phyloP scores from a whole-genome alignment of 92 coral and sea anemone species.

The Epizoanthus fatuus region DNA sequence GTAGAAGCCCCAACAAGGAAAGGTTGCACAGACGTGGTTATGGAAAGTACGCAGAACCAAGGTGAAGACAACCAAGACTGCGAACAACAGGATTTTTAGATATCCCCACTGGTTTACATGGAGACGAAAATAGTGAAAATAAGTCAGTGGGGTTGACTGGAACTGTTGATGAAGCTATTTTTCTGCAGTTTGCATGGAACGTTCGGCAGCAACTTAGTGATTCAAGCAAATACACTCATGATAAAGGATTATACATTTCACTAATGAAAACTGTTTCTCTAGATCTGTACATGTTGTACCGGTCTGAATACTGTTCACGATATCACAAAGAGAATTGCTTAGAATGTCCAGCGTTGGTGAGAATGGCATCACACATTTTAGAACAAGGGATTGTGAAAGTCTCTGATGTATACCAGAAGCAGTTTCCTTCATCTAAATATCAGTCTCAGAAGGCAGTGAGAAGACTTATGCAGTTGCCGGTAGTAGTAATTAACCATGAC shows the following conservation, averaged over 20 bases:
- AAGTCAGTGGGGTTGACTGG: constrained; percentile 39
- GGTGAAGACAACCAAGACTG: too few species aligned
- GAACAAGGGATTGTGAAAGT: constrained; percentile 60
- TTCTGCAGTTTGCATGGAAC: constrained; percentile 32
- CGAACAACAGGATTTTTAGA: constrained; percentile 40
- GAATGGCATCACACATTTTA: constrained; percentile 49
- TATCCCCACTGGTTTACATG: constrained; percentile 65
- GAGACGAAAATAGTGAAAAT: constrained; percentile 7
- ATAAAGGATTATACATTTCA: constrained; percentile 49
- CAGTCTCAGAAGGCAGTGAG: constrained; percentile 74
- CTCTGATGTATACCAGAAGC: constrained; percentile 47
- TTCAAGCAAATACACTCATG: constrained; percentile 16
- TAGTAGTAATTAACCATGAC: constrained; percentile 50
- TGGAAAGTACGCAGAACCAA: too few species aligned
- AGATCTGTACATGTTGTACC: constrained; percentile 50
- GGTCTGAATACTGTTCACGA: constrained; percentile 56
- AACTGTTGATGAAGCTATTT: constrained; percentile 29
- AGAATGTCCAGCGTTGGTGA: constrained; percentile 54
- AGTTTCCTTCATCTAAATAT: constrained; percentile 55
- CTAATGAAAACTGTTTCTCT: constrained; percentile 50
- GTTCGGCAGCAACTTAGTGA: constrained; percentile 56
- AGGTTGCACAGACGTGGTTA: too few species aligned
- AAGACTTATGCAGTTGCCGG: constrained; percentile 70
- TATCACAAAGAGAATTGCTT: constrained; percentile 58
- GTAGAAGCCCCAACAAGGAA: too few species aligned